A percentile compares a stretch with the other conserved stretches of the same genome.
Conservation (phyloP, 2,888 invertebrate genomes). For the Muschampia plurimacula region DNA sequence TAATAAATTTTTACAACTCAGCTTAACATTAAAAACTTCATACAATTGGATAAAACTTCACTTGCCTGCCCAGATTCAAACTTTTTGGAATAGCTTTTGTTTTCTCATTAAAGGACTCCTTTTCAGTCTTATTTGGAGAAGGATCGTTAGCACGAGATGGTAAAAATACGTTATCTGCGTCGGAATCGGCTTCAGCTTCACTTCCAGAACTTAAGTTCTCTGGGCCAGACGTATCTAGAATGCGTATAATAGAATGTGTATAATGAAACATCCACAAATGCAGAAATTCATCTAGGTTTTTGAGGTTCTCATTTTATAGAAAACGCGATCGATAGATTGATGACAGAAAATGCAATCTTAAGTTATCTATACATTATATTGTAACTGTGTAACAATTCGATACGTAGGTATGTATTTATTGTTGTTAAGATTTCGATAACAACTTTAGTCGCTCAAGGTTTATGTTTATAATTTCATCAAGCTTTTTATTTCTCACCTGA, state of each 20-base stretch:
- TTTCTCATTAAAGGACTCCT: conserved; percentile 56
- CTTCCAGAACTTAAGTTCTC: conserved; percentile 86
- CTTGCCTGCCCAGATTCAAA: conserved; percentile 74
- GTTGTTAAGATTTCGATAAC: too few relatives aligned
- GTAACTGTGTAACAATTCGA: not conserved
- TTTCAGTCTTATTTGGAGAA: conserved; percentile 56
- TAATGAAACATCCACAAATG: too few relatives aligned
- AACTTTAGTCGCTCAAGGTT: too few relatives aligned
- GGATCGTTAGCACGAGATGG: conserved; percentile 75
- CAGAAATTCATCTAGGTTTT: too few relatives aligned
- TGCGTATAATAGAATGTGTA: not conserved
- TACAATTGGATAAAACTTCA: not conserved
- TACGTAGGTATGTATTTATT: not conserved
- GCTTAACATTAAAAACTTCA: not conserved
- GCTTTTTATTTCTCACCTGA: conserved; percentile 62
- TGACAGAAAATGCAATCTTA: too few relatives aligned
- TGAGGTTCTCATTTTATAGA: too few relatives aligned
- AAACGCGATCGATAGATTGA: too few relatives aligned
- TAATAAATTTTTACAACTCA: too few relatives aligned
- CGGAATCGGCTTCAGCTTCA: conserved; percentile 80
- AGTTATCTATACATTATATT: too few relatives aligned
- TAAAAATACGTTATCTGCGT: conserved; percentile 80
- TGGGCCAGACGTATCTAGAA: conserved; percentile 86
- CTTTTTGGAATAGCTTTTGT: conserved; percentile 76
- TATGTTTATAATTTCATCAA: too few relatives aligned